Evolutionary conservation across 2,888 invertebrate genomes (phyloP).

Genomic region (Megalurothrips usitatus): DNA sequence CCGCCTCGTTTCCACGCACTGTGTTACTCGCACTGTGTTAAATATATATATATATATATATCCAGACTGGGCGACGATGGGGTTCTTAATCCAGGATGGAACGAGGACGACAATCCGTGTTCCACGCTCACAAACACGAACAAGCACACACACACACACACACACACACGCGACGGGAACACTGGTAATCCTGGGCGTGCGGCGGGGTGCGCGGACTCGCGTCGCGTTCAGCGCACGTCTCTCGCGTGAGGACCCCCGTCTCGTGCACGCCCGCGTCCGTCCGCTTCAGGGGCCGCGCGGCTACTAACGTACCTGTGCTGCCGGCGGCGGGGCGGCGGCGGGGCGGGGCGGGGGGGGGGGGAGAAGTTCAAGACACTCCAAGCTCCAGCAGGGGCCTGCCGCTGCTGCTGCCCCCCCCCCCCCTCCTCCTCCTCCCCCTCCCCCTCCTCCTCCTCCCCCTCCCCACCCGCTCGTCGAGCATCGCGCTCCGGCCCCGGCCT

Average conservation of each 20-base stretch:
- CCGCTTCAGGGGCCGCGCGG: conserved; percentile 5
- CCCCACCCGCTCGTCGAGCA: not conserved
- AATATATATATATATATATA: too few relatives aligned
- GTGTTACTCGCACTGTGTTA: too few relatives aligned
- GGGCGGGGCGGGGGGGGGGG: not conserved
- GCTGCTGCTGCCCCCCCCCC: not conserved
- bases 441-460: not conserved
- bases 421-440: not conserved
- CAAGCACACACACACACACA: not conserved
- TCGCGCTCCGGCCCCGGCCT: not conserved
- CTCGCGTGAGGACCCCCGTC: not conserved
- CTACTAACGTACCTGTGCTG: not conserved
- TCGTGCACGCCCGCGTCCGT: not conserved
- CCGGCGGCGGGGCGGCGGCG: not conserved
- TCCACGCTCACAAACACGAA: not conserved
- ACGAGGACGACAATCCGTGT: not conserved
- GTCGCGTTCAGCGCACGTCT: not conserved
- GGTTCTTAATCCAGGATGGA: too few relatives aligned
- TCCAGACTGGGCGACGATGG: too few relatives aligned
- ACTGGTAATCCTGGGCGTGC: not conserved
- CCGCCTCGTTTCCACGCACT: not conserved
- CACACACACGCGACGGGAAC: not conserved
- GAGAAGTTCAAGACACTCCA: conserved; percentile 23
- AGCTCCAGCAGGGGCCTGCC: conserved; percentile 21
- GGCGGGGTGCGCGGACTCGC: not conserved